Percentiles rank a stretch among this genome's conserved stretches.
phyloP scores from a whole-genome alignment of 37 sponge, comb jelly and placozoan species.

The Haliclona indistincta region DNA sequence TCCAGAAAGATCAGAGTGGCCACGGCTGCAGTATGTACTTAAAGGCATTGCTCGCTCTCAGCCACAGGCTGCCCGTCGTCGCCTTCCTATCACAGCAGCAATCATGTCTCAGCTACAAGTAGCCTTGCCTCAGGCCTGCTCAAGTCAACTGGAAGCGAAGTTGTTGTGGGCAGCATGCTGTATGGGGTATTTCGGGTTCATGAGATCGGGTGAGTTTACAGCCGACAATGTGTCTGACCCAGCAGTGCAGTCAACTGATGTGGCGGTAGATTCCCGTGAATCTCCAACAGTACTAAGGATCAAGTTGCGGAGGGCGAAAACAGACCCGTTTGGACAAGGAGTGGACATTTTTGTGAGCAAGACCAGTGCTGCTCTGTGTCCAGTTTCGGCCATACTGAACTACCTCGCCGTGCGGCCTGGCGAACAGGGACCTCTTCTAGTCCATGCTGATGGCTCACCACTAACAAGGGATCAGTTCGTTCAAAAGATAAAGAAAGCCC shows the following conservation, averaged over 20 bases:
- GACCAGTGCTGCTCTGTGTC: slow-evolving; percentile 10
- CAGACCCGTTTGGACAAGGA: slow-evolving; percentile 27
- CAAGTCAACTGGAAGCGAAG: background rate
- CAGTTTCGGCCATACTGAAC: slow-evolving; percentile 16
- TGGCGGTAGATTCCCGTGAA: slow-evolving; percentile 17
- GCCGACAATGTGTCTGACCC: slow-evolving; percentile 15
- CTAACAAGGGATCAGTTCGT: slow-evolving; percentile 19
- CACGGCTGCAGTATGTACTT: slow-evolving; percentile 17
- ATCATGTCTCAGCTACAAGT: background rate
- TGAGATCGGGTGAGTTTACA: too few species aligned
- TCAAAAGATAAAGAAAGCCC: background rate
- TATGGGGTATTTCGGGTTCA: slow-evolving; percentile 24
- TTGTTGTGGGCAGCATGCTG: slow-evolving; percentile 42
- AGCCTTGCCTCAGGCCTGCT: background rate
- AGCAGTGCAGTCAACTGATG: slow-evolving; percentile 14
- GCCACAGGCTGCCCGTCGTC: background rate
- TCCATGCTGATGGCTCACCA: background rate
- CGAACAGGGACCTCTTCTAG: slow-evolving; percentile 10
- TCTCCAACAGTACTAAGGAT: background rate
- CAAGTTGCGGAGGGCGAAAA: slow-evolving; percentile 13
- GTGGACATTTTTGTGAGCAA: slow-evolving; percentile 15
- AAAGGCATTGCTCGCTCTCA: slow-evolving; percentile 12
- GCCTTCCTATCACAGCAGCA: slow-evolving; percentile 19
- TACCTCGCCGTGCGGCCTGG: slow-evolving; percentile 9
- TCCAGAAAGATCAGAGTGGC: background rate